phyloP scores from a whole-genome alignment of 2,113 vertebrate genomes.

The Arizona elegans region DNA sequence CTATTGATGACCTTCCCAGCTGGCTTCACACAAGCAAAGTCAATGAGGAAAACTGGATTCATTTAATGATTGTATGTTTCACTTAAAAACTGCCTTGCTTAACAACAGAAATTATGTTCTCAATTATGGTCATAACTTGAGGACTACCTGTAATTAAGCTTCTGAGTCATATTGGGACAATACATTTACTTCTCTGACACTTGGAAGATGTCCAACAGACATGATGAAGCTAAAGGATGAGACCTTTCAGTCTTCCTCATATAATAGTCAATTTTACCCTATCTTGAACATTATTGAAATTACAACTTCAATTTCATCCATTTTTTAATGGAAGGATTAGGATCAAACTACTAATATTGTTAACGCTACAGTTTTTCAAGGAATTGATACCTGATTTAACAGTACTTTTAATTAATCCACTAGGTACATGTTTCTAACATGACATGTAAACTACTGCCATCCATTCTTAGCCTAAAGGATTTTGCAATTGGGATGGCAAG shows the following conservation, averaged over 20 bases:
- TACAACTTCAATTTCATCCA: neutral
- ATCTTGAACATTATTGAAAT: neutral
- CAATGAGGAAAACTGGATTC: neutral
- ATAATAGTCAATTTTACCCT: neutral
- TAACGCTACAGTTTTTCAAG: neutral
- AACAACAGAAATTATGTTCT: neutral
- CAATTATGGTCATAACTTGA: neutral
- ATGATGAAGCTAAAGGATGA: neutral
- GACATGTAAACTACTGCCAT: neutral
- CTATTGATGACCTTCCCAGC: neutral
- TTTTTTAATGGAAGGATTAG: neutral
- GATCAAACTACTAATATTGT: neutral
- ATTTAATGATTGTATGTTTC: neutral
- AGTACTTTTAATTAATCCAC: neutral
- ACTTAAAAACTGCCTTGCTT: neutral
- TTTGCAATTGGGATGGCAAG: neutral
- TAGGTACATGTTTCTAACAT: neutral
- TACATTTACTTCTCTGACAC: neutral
- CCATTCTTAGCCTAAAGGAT: neutral
- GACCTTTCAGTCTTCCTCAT: neutral
- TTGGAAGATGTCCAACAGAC: neutral
- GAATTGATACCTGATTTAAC: neutral
- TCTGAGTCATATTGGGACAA: neutral
- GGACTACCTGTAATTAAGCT: neutral
- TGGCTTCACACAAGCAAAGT: neutral